Evolutionary conservation across 2,113 vertebrate genomes (phyloP), one percentile per base, ranked within the genome.

Genomic region (Myrmecobius fasciatus): DNA sequence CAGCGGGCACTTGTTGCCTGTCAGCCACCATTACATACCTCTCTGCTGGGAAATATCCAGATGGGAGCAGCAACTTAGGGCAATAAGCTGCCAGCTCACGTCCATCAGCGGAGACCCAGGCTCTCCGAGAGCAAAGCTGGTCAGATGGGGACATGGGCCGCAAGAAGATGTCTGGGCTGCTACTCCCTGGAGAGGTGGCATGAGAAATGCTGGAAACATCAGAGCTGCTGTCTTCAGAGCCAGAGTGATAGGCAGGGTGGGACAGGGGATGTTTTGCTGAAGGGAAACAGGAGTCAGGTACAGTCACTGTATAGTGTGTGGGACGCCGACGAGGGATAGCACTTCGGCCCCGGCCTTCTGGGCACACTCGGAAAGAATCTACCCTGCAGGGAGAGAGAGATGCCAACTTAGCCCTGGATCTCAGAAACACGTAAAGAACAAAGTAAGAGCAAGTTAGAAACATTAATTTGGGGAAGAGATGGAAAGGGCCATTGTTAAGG

Each of bases 171-270:
- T 96, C 98, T 0, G 98, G 98, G 94, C 95, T 98, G 98, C 96
- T 98, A 94, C 96, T 98, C 97, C 91, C 97, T 1, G 96, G 95
- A 0, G 99, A 99, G 89, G 99, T 98, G 89, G 99, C 97, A 24
- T 98, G 98, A 0, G 99, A 99, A 94, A 98, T 98, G 94, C 99
- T 98, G 2, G 99, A 99, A 94, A 98, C 98, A 67, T 99, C 99
- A 0, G 99, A 99, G 97, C 98, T 98, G 97, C 99, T 99, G 98
- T 99, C 99, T 95, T 99, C 99, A 0, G 99, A 99, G 97, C 98
- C 98, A 90, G 99, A 99, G 97, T 98, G 99, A 96, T 98, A 99
- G 91, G 97, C 97, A 0, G 97, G 97, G 52, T 97, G 98, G 7
- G 92, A 91, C 46, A 97, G 94, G 43, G 92, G 96, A 53, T 97